Evolutionary conservation across 1,140 invertebrate genomes (phyloP).

Genomic region (Coenobita brevimanus): DNA sequence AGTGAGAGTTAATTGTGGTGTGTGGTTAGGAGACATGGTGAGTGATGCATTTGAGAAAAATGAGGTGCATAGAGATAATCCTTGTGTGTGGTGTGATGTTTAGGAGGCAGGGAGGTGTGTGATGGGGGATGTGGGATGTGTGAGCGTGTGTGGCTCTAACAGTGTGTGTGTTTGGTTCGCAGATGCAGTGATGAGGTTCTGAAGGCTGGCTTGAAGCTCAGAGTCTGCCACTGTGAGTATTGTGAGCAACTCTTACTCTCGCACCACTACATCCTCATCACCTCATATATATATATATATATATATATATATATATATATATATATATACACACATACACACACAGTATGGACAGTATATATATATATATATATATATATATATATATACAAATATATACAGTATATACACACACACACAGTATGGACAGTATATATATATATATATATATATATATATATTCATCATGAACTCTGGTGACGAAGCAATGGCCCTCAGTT

Average conservation of each 20-base stretch:
- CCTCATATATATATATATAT: not conserved
- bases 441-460: no score
- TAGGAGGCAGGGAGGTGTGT: not conserved
- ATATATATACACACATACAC: not conserved
- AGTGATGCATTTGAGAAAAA: no score
- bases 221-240: constrained; percentile 10
- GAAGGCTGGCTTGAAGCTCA: constrained; percentile 10
- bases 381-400: not conserved
- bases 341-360: not conserved
- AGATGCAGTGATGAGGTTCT: constrained; percentile 48
- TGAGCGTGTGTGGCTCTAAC: not conserved
- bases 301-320: not conserved
- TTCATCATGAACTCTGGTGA: no score
- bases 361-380: not conserved
- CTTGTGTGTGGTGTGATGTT: no score
- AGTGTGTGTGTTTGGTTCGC: constrained; percentile 43
- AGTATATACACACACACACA: not conserved
- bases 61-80: no score
- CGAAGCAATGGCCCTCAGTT: no score
- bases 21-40: no score
- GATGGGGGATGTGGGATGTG: no score
- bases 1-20: no score
- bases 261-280: not conserved
- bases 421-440: no score
- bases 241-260: not conserved